Base-by-base conservation (phyloP, 2,113 vertebrate species). In the Puma concolor region DNA sequence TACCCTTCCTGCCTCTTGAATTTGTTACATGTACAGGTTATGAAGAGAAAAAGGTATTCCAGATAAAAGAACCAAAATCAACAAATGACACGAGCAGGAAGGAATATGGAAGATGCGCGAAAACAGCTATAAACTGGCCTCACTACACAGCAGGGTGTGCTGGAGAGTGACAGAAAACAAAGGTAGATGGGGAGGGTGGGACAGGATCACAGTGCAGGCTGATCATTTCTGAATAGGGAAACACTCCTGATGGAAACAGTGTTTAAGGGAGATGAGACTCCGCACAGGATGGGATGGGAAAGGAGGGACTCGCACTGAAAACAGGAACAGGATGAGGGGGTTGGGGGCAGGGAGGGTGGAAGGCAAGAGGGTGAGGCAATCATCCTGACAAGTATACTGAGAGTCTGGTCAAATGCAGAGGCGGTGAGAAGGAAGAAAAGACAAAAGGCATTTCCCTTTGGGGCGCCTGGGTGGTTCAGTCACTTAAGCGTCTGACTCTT, bases 1-100 rank as follows among this genome's bases (percentile, higher is more conserved):
- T 93, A 52, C 14, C 69, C 48, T 60, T 79, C 7, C 19, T 54
- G 50, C 38, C 50, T 38, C 36, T 25, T 67, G 14, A 77, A 33
- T 76, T 85, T 94, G 94, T 66, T 88, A 88, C 44, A 81, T 64
- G 12, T 71, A 44, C 4, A 88, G 48, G 54, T 38, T 76, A 84
- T 10, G 8, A 57, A 76, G n/a, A 94, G 15, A 29, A 71, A 87
- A 77, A 88, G 25, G 27, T 21, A 66, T 29, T 89, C 38, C 60
- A 81, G 50, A 41, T 48, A 29, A 85, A 94, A 87, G 64, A 66
- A 67, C 64, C 4, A 92, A 77, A 76, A 67, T 33, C 4, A 94
- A 41, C 54, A 66, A 67, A 9, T 71, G 88, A 60, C 4, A 50
- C 4, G 71, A 92, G 50, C 12, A 69, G 41, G 72, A 36, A 83